These are phyloP conservation scores for Enchytraeus crypticus DNA, from an alignment of 2,888 invertebrate species.

Conservation along the genomic window DNA sequence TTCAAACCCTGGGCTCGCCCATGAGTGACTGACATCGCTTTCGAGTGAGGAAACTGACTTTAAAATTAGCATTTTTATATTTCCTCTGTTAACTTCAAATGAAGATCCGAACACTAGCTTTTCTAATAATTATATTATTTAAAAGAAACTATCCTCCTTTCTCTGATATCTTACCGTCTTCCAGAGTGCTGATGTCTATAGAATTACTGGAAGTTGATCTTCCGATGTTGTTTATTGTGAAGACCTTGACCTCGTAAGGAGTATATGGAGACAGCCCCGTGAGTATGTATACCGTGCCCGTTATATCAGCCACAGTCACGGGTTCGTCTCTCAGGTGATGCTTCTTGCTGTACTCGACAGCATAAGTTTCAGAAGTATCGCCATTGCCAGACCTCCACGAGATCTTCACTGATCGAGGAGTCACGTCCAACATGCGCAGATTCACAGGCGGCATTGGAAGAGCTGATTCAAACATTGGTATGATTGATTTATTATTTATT, in stretches of 20 bases:
- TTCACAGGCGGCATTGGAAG: constrained; percentile 82
- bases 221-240: constrained; percentile 88
- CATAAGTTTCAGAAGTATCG: constrained; percentile 80
- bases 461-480: no score
- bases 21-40: no score
- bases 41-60: no score
- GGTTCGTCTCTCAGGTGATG: constrained; percentile 48
- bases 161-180: constrained; percentile 48
- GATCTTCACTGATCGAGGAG: constrained; percentile 81
- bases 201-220: constrained; percentile 79
- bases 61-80: no score
- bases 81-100: no score
- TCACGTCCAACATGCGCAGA: constrained; percentile 82
- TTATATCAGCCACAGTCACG: constrained; percentile 84
- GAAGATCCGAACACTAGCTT: no score
- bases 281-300: constrained; percentile 83
- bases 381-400: constrained; percentile 63
- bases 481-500: no score
- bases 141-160: no score
- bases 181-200: constrained; percentile 85
- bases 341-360: constrained; percentile 79
- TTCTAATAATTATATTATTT: no score
- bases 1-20: no score
- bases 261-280: constrained; percentile 74
- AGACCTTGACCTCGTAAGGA: constrained; percentile 90